Evolutionary conservation across 2,113 vertebrate genomes (phyloP), one percentile per base, ranked within the genome.

Genomic region (Pandion haliaetus): DNA sequence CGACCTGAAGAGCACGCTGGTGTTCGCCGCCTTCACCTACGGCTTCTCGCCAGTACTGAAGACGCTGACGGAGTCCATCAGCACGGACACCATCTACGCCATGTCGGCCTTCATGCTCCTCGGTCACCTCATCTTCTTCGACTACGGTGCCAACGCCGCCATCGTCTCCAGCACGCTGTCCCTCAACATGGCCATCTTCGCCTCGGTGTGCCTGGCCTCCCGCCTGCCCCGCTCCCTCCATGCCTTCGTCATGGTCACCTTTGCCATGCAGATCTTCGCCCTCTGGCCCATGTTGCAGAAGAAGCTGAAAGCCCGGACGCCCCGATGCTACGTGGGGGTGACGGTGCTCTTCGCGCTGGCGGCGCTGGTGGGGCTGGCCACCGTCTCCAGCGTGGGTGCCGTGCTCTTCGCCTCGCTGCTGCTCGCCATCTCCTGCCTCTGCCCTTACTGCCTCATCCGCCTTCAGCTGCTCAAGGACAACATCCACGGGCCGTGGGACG

Each of bases 401-500:
- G 82, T 99, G 72, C 98, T 99, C 54, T 98, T 99, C 5, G 98
- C 98, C 42, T 90, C 98, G 9, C 98, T 99, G 45, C 97, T 99
- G 49, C 82, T 98, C 7, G 93, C 98, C 26, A 94, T 99, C 47
- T 99, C 98, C 2, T 98, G 99, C 54, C 96, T 99, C 76, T 99
- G 99, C 92, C 99, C 99, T 25, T 98, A 99, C 94, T 98, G 99
- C 87, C 98, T 99, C 50, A 98, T 99, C 70, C 96, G 97, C 57
- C 96, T 99, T 38, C 99, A 99, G 97, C 98, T 98, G 83, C 99
- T 99, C 95, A 99, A 99, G 95, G 99, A 99, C 98, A 99, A 99
- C 96, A 99, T 99, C 87, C 99, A 99, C 0, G 99, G 99, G 21
- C 99, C 99, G 0, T 99, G 99, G 99, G 99, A 99, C 3, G 99